Conservation (phyloP, 2,797 vertebrate species). For the Anguilla obscura region DNA sequence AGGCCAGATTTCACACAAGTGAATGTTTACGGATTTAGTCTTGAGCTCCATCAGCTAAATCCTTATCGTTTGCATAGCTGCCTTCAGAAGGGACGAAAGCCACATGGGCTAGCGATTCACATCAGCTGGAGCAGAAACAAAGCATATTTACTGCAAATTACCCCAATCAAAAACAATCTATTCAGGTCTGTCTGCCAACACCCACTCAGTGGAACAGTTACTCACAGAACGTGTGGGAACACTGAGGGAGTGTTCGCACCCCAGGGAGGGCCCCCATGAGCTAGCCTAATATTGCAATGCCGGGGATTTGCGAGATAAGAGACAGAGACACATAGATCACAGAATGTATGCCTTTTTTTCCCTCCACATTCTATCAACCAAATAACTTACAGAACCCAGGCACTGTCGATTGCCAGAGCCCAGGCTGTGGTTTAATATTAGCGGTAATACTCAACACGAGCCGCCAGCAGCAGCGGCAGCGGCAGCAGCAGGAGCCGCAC, state of each 20-base stretch:
- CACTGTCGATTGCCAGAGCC: background rate
- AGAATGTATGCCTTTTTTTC: background rate
- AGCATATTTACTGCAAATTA: constrained; percentile 19
- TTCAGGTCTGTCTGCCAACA: constrained; percentile 5
- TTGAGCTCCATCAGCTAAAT: background rate
- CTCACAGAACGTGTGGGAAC: constrained; percentile 18
- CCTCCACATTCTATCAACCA: background rate
- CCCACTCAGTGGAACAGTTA: constrained; percentile 7
- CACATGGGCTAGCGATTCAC: background rate
- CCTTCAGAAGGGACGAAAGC: background rate
- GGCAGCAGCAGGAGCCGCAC: background rate
- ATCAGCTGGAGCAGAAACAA: constrained; percentile 6
- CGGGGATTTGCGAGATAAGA: background rate
- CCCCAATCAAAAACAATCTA: constrained; percentile 1
- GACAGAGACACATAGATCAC: background rate
- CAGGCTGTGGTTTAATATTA: background rate
- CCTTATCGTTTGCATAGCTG: background rate
- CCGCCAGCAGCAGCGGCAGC: background rate
- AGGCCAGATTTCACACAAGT: background rate
- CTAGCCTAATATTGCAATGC: background rate
- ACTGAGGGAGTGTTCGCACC: background rate
- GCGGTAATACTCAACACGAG: background rate
- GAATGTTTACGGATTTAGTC: background rate
- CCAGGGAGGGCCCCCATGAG: background rate
- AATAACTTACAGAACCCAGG: background rate